Base-by-base conservation (phyloP, 2,797 vertebrate genomes). In the Masticophis lateralis region DNA sequence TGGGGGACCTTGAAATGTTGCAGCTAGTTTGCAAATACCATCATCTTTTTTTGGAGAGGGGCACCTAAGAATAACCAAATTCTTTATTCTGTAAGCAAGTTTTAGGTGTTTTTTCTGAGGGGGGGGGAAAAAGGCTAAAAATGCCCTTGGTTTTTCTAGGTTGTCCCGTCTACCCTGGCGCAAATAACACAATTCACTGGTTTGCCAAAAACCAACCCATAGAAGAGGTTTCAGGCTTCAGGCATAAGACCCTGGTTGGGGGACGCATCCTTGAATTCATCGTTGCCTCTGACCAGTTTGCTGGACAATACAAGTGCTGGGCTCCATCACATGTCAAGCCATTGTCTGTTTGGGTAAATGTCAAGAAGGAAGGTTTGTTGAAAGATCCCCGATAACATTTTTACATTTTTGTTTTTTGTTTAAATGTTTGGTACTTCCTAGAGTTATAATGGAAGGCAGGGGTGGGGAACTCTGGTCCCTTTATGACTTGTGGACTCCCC, bases 251-350 rank as follows among this genome's bases (percentile, higher is more conserved):
- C 89, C 95, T 98, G 94, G 97, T 91, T 87, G 97, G 97, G 59
- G 98, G 98, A 11, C 98, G 97, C 0, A 97, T 98, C 94, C 97
- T 99, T 57, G 98, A 99, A 97, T 98, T 98, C 95, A 98, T 97
- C 96, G 97, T 97, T 5, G 95, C 89, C 86, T 97, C 97, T 22
- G 96, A 93, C 89, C 97, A 90, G 88, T 98, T 98, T 94, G 95
- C 96, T 22, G 98, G 98, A 94, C 97, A 93, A 3, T 98, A 98
- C 94, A 96, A 93, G 61, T 98, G 98, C 60, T 97, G 97, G 96
- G 98, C 98, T 10, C 94, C 97, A 92, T 88, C 96, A 90, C 96
- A 91, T 93, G 94, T 95, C 93, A 98, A 97, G 92, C 93, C 89
- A 20, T 94, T 98, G 93, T 98, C 97, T 25, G 98, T 98, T 91